These are phyloP conservation scores for Stenichneumon culpator DNA, from an alignment of 2,888 invertebrate species.

Conservation along the genomic window DNA sequence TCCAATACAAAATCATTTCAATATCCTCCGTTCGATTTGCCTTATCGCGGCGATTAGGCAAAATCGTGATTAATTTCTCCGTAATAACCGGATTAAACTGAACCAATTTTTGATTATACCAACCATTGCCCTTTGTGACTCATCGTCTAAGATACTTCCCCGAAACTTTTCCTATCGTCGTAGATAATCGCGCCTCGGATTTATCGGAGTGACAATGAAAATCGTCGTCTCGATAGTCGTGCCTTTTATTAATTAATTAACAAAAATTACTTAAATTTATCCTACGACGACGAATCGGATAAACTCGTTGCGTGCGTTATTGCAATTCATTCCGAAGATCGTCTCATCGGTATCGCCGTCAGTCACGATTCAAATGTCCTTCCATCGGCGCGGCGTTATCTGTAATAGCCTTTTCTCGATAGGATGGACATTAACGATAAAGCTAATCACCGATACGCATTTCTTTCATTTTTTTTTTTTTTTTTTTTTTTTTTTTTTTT, in stretches of 20 bases:
- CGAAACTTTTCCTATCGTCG: neutral
- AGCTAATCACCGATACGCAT: conserved; percentile 56
- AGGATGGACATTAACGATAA: conserved; percentile 47
- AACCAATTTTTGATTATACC: neutral
- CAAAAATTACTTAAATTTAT: neutral
- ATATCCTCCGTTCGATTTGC: neutral
- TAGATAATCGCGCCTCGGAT: too few species aligned
- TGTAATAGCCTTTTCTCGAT: conserved; percentile 58
- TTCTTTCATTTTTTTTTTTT: conserved; percentile 8
- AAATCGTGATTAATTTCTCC: neutral
- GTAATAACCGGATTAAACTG: neutral
- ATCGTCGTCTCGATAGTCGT: too few species aligned
- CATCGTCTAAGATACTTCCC: neutral
- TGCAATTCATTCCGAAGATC: conserved; percentile 23
- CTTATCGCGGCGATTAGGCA: neutral
- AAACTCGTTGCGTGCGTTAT: neutral
- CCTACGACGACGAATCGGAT: neutral
- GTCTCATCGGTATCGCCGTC: conserved; percentile 36
- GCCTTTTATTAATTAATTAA: too few species aligned
- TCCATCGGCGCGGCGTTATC: conserved; percentile 54
- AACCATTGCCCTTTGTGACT: neutral
- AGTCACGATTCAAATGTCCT: conserved; percentile 49
- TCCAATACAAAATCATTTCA: too few species aligned
- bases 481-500: conserved; percentile 14
- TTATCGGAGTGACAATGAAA: too few species aligned